phyloP scores from a whole-genome alignment of 1,140 invertebrate genomes.

The Bombus affinis region DNA sequence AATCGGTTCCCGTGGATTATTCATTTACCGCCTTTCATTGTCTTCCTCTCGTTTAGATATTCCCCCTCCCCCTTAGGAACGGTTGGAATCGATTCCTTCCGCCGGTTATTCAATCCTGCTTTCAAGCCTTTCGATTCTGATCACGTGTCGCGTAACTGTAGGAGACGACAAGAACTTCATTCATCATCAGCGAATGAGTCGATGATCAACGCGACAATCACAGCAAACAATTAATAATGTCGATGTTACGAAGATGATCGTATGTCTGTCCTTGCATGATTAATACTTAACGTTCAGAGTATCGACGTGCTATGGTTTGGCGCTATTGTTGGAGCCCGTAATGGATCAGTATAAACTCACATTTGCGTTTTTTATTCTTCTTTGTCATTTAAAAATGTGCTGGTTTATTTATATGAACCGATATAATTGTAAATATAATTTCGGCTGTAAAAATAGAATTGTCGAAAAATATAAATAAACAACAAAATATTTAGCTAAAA shows the following conservation, averaged over 20 bases:
- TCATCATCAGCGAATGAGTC: conserved; percentile 1
- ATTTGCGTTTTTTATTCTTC: too few relatives aligned
- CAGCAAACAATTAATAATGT: not conserved
- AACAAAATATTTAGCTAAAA: too few relatives aligned
- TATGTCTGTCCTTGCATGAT: not conserved
- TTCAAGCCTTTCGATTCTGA: not conserved
- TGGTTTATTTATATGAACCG: too few relatives aligned
- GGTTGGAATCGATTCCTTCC: not conserved
- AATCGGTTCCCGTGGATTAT: conserved; percentile 53
- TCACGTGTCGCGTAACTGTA: not conserved
- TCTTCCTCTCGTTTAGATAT: not conserved
- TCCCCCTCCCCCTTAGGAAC: not conserved
- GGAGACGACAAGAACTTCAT: not conserved
- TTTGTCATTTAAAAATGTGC: too few relatives aligned
- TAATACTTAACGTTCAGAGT: too few relatives aligned
- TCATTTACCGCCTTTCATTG: conserved; percentile 14
- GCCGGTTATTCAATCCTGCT: not conserved
- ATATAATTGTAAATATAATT: too few relatives aligned
- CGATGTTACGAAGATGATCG: not conserved
- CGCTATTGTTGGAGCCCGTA: too few relatives aligned
- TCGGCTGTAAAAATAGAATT: too few relatives aligned
- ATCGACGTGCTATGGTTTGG: too few relatives aligned
- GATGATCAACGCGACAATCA: not conserved
- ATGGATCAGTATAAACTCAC: too few relatives aligned
- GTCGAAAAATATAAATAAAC: too few relatives aligned